phyloP scores from a whole-genome alignment of 2,888 invertebrate species.

The Ochropleura leucogaster region DNA sequence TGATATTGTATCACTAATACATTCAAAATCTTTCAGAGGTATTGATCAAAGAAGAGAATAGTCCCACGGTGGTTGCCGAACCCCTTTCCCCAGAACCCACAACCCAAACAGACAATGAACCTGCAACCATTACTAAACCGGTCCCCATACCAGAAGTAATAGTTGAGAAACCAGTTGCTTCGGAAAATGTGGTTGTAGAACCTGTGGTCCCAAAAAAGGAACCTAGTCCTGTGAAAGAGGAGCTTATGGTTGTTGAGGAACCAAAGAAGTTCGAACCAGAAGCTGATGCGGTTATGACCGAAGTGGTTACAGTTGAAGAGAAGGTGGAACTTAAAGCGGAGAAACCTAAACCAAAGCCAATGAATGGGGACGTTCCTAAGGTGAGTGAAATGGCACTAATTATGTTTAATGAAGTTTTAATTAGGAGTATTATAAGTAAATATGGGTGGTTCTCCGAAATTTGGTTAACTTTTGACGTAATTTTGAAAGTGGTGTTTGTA shows the following conservation, averaged over 20 bases:
- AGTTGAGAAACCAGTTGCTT: constrained; percentile 60
- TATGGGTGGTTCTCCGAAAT: too few species aligned
- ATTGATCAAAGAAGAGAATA: constrained; percentile 61
- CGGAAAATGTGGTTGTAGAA: constrained; percentile 54
- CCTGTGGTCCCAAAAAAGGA: constrained; percentile 62
- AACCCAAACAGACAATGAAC: constrained; percentile 53
- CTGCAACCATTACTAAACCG: constrained; percentile 54
- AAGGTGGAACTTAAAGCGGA: constrained; percentile 75
- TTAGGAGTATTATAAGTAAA: too few species aligned
- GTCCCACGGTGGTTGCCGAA: constrained; percentile 51
- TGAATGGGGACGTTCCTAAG: constrained; percentile 86
- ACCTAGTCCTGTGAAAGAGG: constrained; percentile 70
- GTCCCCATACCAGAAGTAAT: constrained; percentile 59
- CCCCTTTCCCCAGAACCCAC: constrained; percentile 51
- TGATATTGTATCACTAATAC: constrained; percentile 18
- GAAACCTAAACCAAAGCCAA: constrained; percentile 75
- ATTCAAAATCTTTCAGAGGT: constrained; percentile 72
- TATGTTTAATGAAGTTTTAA: not conserved
- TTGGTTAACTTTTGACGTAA: too few species aligned
- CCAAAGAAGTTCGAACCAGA: constrained; percentile 62
- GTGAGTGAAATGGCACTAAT: constrained; percentile 62
- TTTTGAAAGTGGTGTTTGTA: too few species aligned
- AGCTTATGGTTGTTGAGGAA: constrained; percentile 66
- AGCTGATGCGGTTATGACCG: constrained; percentile 80
- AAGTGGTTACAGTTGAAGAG: constrained; percentile 72